Base-by-base conservation (phyloP, 2,888 invertebrate species). In the Sialis fuliginosa region DNA sequence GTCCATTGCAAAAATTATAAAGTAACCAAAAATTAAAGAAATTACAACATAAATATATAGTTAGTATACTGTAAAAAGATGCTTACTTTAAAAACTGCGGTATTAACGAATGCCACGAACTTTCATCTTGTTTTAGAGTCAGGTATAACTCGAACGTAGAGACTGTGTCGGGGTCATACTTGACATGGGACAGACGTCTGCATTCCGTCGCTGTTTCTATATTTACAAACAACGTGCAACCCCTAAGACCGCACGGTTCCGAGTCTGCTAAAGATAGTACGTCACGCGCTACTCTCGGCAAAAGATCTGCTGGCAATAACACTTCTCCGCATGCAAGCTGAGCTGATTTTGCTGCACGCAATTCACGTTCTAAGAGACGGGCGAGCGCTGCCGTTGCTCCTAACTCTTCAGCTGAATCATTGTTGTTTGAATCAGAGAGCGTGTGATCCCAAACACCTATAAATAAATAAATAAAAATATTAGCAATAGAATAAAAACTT, bases 51-150 rank as follows among this genome's bases (percentile, higher is more conserved):
- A 42, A 10, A n/a, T 3, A 31, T 30, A 30, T 13, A 7, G 6
- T 7, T 34, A 31, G 7, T n/a, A 13, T 30, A 33, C 31, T 6
- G 5, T 8, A 22, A 31, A 48, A 33, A 10, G 48, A 53, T 53
- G 79, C 85, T 83, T 68, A 88, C 88, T 87, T 88, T 67, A 91
- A 74, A 67, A 91, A 85, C 66, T 89, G 88, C 65, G 88, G 87
- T 67, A 91, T 71, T 62, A 84, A 74, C 57, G 82, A 81, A 56
- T 83, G 84, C 91, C 91, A 91, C 61, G 85, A 81, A 57, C 84
- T 80, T 50, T 80, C 77, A 60, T 88, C 86, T 63, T 89, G 89
- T 64, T 85, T 85, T 55, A 92, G 72, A 45, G 87, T 90, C 54
- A 92, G 72, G 67, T 84, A 85, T 57, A 92, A 74, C 67, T 92